phyloP scores from a whole-genome alignment of 2,113 vertebrate genomes.

The Leptobrachium leishanense region DNA sequence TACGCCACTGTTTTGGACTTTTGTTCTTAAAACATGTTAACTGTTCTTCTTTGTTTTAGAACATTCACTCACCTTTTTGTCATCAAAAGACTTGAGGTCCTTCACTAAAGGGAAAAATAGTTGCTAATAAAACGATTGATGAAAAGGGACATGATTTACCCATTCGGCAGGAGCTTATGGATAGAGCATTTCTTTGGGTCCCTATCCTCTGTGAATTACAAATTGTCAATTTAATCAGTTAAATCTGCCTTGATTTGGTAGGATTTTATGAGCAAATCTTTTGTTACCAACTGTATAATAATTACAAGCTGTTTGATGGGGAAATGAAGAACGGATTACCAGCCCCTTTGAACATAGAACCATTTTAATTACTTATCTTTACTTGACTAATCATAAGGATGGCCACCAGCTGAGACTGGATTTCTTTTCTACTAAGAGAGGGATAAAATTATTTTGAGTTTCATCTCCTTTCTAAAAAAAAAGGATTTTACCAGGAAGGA shows the following conservation, averaged over 20 bases:
- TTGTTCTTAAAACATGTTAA: too few species aligned
- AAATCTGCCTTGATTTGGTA: constrained; percentile 73
- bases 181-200: not conserved
- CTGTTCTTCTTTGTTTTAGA: too few species aligned
- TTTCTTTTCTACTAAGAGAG: constrained; percentile 45
- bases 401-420: constrained; percentile 58
- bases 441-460: not conserved
- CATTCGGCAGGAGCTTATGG: too few species aligned
- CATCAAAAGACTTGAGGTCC: too few species aligned
- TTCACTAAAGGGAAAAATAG: too few species aligned
- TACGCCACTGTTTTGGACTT: too few species aligned
- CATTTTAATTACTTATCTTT: constrained; percentile 69
- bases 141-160: too few species aligned
- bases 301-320: constrained; percentile 70
- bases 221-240: constrained; percentile 73
- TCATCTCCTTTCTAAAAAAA: too few species aligned
- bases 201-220: constrained; percentile 44
- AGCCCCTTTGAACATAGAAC: constrained; percentile 68
- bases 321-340: constrained; percentile 81
- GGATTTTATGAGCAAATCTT: constrained; percentile 70
- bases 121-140: too few species aligned
- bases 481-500: too few species aligned
- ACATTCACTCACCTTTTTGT: too few species aligned
- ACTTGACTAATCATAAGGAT: constrained; percentile 61
- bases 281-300: constrained; percentile 67